Percentiles rank a stretch among this genome's conserved stretches.
Evolutionary conservation across 2,888 invertebrate species (phyloP).

Genomic region (Hirudinaria manillensis): DNA sequence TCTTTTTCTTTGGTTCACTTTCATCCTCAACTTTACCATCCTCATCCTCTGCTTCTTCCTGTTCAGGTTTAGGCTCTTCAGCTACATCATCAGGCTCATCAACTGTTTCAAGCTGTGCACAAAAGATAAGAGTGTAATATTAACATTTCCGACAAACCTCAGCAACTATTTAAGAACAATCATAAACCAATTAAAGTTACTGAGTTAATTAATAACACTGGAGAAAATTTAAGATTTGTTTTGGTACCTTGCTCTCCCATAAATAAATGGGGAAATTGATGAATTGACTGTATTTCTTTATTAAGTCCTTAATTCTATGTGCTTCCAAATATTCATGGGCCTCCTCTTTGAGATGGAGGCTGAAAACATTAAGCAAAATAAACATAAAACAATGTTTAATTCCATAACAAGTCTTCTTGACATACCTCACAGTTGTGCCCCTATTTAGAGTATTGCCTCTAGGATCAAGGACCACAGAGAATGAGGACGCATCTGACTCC

Average conservation of each 20-base stretch:
- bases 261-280: slow-evolving; percentile 97
- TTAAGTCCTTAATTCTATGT: slow-evolving; percentile 78
- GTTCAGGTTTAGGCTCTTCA: slow-evolving; percentile 68
- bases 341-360: slow-evolving; percentile 89
- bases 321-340: slow-evolving; percentile 90
- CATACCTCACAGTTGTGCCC: slow-evolving; percentile 75
- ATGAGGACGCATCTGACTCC: slow-evolving; percentile 90
- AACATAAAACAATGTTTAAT: background rate
- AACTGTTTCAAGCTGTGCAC: slow-evolving; percentile 64
- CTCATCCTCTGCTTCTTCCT: slow-evolving; percentile 60
- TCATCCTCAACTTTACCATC: slow-evolving; percentile 53
- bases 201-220: background rate
- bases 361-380: slow-evolving; percentile 52
- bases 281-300: slow-evolving; percentile 97
- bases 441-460: slow-evolving; percentile 82
- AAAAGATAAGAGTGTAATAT: too few relatives aligned
- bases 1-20: slow-evolving; percentile 64
- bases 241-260: slow-evolving; percentile 70
- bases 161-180: background rate
- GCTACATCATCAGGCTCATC: slow-evolving; percentile 78
- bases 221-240: background rate
- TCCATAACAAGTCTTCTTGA: background rate
- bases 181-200: too few relatives aligned
- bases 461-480: slow-evolving; percentile 85
- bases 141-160: background rate